phyloP scores from a whole-genome alignment of 64 coral and sea anemone species.

The Montipora foliosa region DNA sequence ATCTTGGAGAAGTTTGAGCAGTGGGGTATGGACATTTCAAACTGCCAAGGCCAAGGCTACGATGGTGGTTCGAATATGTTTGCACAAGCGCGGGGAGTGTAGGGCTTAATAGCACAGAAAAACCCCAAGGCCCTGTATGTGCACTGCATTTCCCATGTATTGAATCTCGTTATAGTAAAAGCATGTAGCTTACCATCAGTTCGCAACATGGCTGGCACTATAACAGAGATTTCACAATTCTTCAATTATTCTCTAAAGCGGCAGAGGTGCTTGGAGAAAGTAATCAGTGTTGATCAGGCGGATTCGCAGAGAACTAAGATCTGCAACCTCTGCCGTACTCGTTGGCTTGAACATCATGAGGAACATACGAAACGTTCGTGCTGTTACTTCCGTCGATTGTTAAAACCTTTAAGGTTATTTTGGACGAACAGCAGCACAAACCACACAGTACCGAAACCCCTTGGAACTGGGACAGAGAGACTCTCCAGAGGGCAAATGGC shows the following conservation, averaged over 20 bases:
- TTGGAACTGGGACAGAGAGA: conserved; percentile 64
- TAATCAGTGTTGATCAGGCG: not conserved
- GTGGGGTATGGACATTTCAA: conserved; percentile 23
- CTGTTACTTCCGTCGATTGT: conserved; percentile 41
- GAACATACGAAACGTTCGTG: conserved; percentile 46
- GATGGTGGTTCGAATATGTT: conserved; percentile 68
- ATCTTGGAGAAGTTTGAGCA: conserved; percentile 52
- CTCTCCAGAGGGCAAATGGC: conserved; percentile 24
- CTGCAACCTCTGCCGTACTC: conserved; percentile 32
- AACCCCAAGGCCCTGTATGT: conserved; percentile 28
- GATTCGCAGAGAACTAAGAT: conserved; percentile 18
- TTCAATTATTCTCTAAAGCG: conserved; percentile 67
- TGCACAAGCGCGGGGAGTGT: conserved; percentile 29
- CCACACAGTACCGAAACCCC: not conserved
- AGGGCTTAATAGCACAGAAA: not conserved
- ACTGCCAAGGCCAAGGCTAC: conserved; percentile 63
- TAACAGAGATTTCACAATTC: conserved; percentile 40
- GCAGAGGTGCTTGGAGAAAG: conserved; percentile 57
- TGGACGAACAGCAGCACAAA: conserved; percentile 15
- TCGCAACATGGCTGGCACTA: conserved; percentile 46
- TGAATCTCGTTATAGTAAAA: conserved; percentile 61
- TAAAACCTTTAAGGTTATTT: conserved; percentile 49
- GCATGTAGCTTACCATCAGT: no score
- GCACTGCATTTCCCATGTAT: conserved; percentile 53
- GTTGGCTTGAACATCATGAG: conserved; percentile 40